Evolutionary conservation across 2,797 vertebrate genomes (phyloP), one percentile per base, ranked within the genome.

Genomic region (Huso huso): DNA sequence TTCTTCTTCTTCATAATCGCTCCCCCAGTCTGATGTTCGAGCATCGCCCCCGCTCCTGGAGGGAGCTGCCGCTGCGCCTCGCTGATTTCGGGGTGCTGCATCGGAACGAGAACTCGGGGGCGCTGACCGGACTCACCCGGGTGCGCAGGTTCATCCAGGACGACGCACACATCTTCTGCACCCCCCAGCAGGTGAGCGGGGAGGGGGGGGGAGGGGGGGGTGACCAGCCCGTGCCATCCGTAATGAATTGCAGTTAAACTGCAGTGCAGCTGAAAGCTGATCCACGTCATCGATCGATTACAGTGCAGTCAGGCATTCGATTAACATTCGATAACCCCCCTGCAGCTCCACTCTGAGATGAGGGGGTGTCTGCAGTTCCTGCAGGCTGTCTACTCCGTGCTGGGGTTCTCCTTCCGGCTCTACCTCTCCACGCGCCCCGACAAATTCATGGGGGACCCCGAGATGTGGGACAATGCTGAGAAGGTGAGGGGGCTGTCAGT

Each of bases 81-180:
- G 95, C 95, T 0, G 95, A 98, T 78, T 99, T 99, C 0, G 95
- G 96, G 53, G 94, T 89, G 0, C 84, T 97, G 74, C 95, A 97
- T 75, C 92, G 96, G 0, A 93, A 96, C 0, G 95, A 98, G 73
- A 86, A 89, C 61, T 95, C 95, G 0, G 93, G 94, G 1, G 75
- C 87, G 0, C 82, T 99, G 6, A 88, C 88, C 0, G 96, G 95
- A 10, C 87, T 98, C 63, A 97, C 94, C 0, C 87, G 96, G 0
- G 90, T 95, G 6, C 84, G 93, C 2, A 75, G 93, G 61, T 97
- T 98, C 88, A 95, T 94, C 79, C 96, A 97, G 75, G 96, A 98
- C 0, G 95, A 97, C 0, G 95, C 93, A 0, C 95, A 98, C 79
- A 97, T 98, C 81, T 98, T 98, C 82, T 96, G 95, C 80, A 79